Evolutionary conservation across 2,113 vertebrate genomes (phyloP).

Genomic region (Eupsittula cactorum): DNA sequence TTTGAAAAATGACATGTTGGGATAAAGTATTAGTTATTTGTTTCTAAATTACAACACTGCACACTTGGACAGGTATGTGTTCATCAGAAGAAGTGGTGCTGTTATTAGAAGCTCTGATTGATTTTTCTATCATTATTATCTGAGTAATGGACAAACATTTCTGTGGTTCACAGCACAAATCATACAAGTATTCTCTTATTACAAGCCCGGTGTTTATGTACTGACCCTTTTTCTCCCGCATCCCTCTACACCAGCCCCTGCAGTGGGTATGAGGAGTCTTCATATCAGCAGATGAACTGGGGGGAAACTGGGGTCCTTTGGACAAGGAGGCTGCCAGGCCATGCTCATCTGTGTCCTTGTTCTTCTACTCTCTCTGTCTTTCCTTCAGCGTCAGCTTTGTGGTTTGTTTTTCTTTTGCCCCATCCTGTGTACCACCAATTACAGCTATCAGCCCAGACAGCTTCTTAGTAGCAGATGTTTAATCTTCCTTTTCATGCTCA

Average conservation of each 20-base stretch:
- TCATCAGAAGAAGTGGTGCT: neutral
- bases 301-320: neutral
- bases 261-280: slow-evolving; percentile 67
- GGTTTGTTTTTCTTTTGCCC: slow-evolving; percentile 8
- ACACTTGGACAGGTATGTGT: neutral
- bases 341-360: neutral
- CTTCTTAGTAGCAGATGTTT: neutral
- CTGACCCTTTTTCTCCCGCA: slow-evolving; percentile 36
- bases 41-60: slow-evolving; percentile 27
- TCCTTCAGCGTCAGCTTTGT: neutral
- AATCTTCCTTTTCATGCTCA: neutral
- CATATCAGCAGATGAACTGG: neutral
- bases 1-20: slow-evolving; percentile 23
- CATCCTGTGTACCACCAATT: neutral
- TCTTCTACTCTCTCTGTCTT: neutral
- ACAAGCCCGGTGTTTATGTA: neutral
- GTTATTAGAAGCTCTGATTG: neutral
- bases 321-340: slow-evolving; percentile 17
- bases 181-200: neutral
- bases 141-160: neutral
- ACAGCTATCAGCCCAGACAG: neutral
- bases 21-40: slow-evolving; percentile 46
- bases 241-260: slow-evolving; percentile 45
- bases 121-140: neutral
- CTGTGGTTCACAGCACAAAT: neutral